Evolutionary conservation across 2,113 vertebrate genomes (phyloP), one percentile per base, ranked within the genome.

Genomic region (Pheucticus melanocephalus): DNA sequence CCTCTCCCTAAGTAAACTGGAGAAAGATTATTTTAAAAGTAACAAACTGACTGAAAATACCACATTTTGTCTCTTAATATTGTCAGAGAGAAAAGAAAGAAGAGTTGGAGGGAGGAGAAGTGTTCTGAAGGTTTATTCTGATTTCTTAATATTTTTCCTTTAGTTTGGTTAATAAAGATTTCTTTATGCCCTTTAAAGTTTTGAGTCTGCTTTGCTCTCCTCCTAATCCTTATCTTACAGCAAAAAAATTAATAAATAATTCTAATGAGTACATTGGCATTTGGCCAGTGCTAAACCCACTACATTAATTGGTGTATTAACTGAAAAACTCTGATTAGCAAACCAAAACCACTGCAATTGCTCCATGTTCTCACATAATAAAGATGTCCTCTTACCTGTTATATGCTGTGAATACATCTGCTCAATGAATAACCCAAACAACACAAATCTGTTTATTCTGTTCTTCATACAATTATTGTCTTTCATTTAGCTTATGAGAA

Each of bases 301-400:
- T 35, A 18, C 47, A 35, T 78, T 35, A 35, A 42, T 28, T 42
- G 24, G 11, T 22, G 24, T 9, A 7, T 64, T 35, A 44, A 53
- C 31, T 5, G 5, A 64, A 53, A 79, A 64, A 42, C 24, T 44
- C 24, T 53, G 60, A 30, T 35, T 53, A 31, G 24, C 1, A 1
- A 78, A 64, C 31, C 39, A 28, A 28, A 42, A 28, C 31, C 37
- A 42, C 18, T n/a, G 22, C 37, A 28, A 14, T n/a, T 94, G 93
- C 95, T 97, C 96, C 83, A 2, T 39, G 63, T 97, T 97, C 91
- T 97, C 96, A 94, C 95, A 72, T 93, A 71, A 88, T 90, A 88
- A 97, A 97, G 95, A 85, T 94, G 69, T 87, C 91, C 69, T 95
- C 47, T 95, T 95, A 82, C 80, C 93, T 91, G 91, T 97, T 92